A percentile compares a stretch with the other conserved stretches of the same genome.
Conservation (phyloP, 2,888 invertebrate genomes). For the Cistogaster globosa region DNA sequence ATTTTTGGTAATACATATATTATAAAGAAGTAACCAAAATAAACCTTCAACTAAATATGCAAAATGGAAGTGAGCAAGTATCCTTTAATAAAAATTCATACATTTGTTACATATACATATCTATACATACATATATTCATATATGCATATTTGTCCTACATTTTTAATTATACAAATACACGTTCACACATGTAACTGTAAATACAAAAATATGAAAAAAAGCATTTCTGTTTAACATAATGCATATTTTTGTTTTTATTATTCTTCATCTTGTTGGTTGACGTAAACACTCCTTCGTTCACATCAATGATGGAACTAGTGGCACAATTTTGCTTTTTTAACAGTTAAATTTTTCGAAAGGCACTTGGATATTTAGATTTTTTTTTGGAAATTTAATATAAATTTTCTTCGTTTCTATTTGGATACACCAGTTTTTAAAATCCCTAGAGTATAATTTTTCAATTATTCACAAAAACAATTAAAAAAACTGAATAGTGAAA, state of each 20-base stretch:
- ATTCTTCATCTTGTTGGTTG: constrained; percentile 24
- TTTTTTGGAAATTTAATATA: no score
- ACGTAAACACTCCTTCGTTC: background rate
- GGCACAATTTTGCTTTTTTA: no score
- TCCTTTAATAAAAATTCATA: constrained; percentile 1
- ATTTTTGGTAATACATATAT: background rate
- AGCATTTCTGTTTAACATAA: constrained; percentile 43
- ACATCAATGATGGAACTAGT: no score
- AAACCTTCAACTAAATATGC: constrained; percentile 38
- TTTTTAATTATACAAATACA: background rate
- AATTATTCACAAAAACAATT: no score
- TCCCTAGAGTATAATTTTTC: no score
- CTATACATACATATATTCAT: background rate
- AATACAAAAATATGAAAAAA: constrained; percentile 24
- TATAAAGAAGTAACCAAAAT: background rate
- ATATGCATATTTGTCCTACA: background rate
- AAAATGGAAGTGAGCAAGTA: constrained; percentile 14
- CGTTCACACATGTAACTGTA: constrained; percentile 6
- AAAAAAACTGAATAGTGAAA: no score
- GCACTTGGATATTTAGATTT: no score
- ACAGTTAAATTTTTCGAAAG: no score
- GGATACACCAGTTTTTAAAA: no score
- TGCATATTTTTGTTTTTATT: constrained; percentile 37
- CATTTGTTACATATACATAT: no score
- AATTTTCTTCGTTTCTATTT: no score